Conservation (phyloP, 2,888 invertebrate species). For the Eupithecia inturbata region DNA sequence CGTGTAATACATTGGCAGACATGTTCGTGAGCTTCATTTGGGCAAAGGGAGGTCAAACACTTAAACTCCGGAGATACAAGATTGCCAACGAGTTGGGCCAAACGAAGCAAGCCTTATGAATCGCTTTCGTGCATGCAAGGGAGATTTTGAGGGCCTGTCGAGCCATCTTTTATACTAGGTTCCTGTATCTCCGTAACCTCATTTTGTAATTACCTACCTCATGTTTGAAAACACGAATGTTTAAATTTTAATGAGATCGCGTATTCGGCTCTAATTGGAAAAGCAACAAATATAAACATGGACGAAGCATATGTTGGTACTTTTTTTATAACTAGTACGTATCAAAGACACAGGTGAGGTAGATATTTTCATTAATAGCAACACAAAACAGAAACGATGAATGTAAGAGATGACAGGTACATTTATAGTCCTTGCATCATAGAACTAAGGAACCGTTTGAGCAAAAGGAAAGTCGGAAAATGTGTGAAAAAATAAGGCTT, state of each 20-base stretch:
- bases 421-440: background rate
- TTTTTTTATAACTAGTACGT: background rate
- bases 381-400: conserved; percentile 11
- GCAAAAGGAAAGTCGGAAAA: conserved; percentile 51
- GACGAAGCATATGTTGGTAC: background rate
- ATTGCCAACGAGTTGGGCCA: conserved; percentile 77
- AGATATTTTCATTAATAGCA: background rate
- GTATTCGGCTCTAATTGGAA: conserved; percentile 4
- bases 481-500: conserved; percentile 66
- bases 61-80: conserved; percentile 79
- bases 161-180: conserved; percentile 54
- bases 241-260: conserved; percentile 24
- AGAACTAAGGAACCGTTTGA: conserved; percentile 34
- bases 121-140: conserved; percentile 70
- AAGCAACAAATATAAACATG: background rate
- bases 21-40: conserved; percentile 76
- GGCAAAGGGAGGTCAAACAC: conserved; percentile 79
- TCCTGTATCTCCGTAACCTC: conserved; percentile 45
- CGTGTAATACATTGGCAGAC: conserved; percentile 60
- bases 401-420: conserved; percentile 7
- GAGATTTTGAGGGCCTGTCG: conserved; percentile 59
- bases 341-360: background rate
- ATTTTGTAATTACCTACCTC: conserved; percentile 33
- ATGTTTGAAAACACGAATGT: conserved; percentile 22
- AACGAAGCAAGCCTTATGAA: conserved; percentile 78